Percentiles rank a stretch among this genome's conserved stretches.
Evolutionary conservation across 2,113 vertebrate genomes (phyloP).

Genomic region (Xenopus borealis): DNA sequence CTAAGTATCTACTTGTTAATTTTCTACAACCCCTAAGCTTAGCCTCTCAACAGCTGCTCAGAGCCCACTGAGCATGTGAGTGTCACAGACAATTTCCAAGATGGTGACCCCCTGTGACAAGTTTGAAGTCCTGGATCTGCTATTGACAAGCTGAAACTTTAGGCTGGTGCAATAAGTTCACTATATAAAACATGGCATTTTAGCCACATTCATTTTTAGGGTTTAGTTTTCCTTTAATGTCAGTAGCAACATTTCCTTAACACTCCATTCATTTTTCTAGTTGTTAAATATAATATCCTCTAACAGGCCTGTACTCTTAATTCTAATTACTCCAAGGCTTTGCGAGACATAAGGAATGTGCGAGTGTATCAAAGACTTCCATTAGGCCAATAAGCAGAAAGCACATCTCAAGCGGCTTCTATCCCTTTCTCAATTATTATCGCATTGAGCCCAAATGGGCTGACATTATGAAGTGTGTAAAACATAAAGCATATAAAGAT

Average conservation of each 20-base stretch:
- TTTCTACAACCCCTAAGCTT: too few species aligned
- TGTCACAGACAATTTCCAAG: too few species aligned
- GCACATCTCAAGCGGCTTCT: constrained; percentile 59
- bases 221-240: too few species aligned
- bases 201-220: too few species aligned
- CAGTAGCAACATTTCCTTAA: constrained; percentile 22
- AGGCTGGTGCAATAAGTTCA: too few species aligned
- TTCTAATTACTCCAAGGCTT: constrained; percentile 54
- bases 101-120: too few species aligned
- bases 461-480: constrained; percentile 59
- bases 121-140: too few species aligned
- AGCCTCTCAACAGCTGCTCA: too few species aligned
- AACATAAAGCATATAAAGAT: constrained; percentile 60
- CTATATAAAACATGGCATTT: too few species aligned
- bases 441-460: constrained; percentile 56
- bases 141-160: too few species aligned
- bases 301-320: constrained; percentile 50
- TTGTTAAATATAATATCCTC: constrained; percentile 54
- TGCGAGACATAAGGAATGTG: constrained; percentile 58
- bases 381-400: constrained; percentile 61
- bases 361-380: constrained; percentile 58
- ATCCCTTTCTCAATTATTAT: constrained; percentile 64
- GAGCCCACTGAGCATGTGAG: too few species aligned
- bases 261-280: constrained; percentile 48
- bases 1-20: too few species aligned